Evolutionary conservation across 2,797 vertebrate genomes (phyloP).

Genomic region (Emys orbicularis): DNA sequence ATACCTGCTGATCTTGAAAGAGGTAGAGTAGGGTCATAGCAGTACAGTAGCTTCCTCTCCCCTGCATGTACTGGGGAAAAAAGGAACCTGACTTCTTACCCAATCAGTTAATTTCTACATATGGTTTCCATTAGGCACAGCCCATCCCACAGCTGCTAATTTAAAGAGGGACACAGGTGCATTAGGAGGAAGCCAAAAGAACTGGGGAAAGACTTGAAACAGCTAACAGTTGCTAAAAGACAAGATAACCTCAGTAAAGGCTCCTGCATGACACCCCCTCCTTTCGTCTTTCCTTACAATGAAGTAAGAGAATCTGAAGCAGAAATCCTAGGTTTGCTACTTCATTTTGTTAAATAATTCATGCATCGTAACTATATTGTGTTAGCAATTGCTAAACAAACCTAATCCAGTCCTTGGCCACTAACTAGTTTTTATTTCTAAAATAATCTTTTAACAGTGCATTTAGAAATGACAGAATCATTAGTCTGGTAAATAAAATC

Average conservation of each 20-base stretch:
- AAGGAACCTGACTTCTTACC: accelerated
- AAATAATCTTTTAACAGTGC: neutral
- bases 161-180: neutral
- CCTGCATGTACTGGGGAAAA: neutral
- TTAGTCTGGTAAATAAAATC: neutral
- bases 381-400: neutral
- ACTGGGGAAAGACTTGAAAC: neutral
- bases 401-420: neutral
- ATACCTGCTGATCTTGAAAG: neutral
- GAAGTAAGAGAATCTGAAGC: neutral
- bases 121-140: neutral
- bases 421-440: accelerated
- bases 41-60: neutral
- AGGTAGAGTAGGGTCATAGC: neutral
- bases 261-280: neutral
- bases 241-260: neutral
- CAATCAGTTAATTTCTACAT: neutral
- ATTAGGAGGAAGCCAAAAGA: neutral
- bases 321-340: neutral
- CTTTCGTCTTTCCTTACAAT: neutral
- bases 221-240: constrained; percentile 7
- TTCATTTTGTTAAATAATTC: neutral
- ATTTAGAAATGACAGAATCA: accelerated
- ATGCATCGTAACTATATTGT: neutral
- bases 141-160: neutral